Base-by-base conservation (phyloP, 2,888 invertebrate genomes). In the Rhyacophila evoluta region DNA sequence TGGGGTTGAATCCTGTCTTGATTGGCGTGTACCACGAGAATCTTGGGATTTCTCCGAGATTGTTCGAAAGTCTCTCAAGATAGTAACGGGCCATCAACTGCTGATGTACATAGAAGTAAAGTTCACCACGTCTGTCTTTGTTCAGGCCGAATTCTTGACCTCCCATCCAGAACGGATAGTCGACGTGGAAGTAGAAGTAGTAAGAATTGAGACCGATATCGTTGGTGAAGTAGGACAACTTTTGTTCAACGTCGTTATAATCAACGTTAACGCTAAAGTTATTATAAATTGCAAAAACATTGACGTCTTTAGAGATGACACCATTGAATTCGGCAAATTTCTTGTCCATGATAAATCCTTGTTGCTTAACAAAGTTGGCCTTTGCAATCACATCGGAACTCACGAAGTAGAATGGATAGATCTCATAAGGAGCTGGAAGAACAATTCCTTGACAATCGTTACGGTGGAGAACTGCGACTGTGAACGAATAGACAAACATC, bases 351-450 rank as follows among this genome's bases (percentile, higher is more conserved):
- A 84, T 19, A 1, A 27, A 74, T 25, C 74, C 78, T 83, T 87
- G 87, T 86, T 88, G 87, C 83, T 90, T 90, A 70, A 86, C 85
- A 70, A 86, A 84, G 84, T 87, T 87, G 15, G 88, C 85, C 75
- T 87, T 88, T 68, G 85, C 83, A 83, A 93, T 86, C 10, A 91
- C 88, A 68, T 92, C 91, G 11, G 88, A 85, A 85, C 92, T 92
- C 81, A 92, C 90, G 88, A 92, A 94, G 83, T 90, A 89, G 84
- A 92, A 89, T 0, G 94, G 94, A 83, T 90, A 87, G 33, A 93
- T 87, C 88, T 94, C 94, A 84, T 94, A 93, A n/a, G 92, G 88
- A 1, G 93, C 91, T 1, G 94, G 94, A 38, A 93, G 83, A 15
- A 91, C 90, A 33, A 94, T 85, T 75, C 90, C 89, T 72, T 87